Percentiles rank a stretch among this genome's conserved stretches.
phyloP scores from a whole-genome alignment of 2,888 invertebrate genomes.

The Plusia festucae region DNA sequence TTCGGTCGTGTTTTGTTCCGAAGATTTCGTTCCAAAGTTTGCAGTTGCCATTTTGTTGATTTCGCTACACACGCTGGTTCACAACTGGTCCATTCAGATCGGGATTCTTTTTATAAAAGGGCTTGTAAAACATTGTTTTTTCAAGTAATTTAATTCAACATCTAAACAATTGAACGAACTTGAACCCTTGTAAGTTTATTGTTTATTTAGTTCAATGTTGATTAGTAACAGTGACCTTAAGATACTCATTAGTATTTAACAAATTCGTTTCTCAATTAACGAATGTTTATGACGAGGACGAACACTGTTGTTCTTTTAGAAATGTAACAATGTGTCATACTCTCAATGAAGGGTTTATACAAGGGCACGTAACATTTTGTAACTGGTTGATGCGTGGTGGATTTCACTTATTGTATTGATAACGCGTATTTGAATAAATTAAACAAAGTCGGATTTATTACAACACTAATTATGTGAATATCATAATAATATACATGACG shows the following conservation, averaged over 20 bases:
- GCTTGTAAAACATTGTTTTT: constrained; percentile 12
- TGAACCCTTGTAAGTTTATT: constrained; percentile 35
- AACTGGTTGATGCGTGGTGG: no score
- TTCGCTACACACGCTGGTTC: constrained; percentile 11
- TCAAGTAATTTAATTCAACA: constrained; percentile 15
- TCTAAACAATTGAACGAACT: constrained; percentile 23
- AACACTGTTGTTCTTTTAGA: neutral
- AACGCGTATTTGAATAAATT: no score
- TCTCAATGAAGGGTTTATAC: no score
- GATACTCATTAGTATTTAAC: neutral
- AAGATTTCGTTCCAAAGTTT: constrained; percentile 20
- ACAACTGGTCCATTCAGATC: neutral
- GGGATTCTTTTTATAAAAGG: constrained; percentile 9
- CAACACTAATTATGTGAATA: no score
- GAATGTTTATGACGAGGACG: neutral
- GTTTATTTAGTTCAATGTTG: neutral
- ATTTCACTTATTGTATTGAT: no score
- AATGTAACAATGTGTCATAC: neutral
- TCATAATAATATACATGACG: no score
- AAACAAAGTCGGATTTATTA: no score
- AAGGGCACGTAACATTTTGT: no score
- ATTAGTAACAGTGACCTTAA: constrained; percentile 20
- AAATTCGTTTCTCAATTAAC: constrained; percentile 1
- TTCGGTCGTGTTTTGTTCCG: constrained; percentile 3
- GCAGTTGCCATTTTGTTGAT: constrained; percentile 30